These are phyloP conservation scores for Phytoseiulus persimilis DNA, from an alignment of 2,888 invertebrate genomes.

Conservation along the genomic window DNA sequence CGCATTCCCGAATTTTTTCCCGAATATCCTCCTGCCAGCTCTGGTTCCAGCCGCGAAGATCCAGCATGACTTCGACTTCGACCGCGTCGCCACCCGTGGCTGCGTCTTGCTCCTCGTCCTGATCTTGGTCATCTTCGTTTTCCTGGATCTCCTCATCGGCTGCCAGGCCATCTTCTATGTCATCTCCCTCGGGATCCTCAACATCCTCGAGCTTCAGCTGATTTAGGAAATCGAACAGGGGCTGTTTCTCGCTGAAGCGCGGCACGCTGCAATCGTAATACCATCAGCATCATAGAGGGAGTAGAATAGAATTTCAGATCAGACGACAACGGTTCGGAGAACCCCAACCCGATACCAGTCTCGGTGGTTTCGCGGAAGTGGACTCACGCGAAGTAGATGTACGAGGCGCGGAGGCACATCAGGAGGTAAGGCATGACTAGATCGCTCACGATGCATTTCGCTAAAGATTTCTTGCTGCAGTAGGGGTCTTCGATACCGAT, in stretches of 20 bases:
- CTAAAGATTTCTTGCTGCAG: conserved; percentile 16
- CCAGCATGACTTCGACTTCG: not conserved
- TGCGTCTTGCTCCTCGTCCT: not conserved
- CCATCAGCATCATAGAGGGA: not conserved
- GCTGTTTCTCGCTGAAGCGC: not conserved
- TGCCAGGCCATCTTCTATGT: conserved; percentile 21
- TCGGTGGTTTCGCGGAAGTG: not conserved
- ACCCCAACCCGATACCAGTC: too few relatives aligned
- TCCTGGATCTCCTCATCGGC: conserved; percentile 24
- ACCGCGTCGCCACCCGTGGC: not conserved
- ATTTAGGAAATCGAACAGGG: not conserved
- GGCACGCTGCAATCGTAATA: conserved; percentile 11
- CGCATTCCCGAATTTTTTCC: not conserved
- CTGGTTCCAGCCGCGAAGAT: conserved; percentile 19
- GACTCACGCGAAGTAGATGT: conserved; percentile 14
- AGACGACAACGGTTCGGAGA: not conserved
- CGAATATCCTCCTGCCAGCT: not conserved
- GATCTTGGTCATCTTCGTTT: conserved; percentile 7
- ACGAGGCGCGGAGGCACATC: conserved; percentile 25
- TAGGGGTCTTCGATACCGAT: conserved; percentile 30
- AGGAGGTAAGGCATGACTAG: conserved; percentile 23
- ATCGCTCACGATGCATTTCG: conserved; percentile 12
- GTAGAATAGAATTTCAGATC: too few relatives aligned
- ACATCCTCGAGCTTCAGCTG: not conserved
- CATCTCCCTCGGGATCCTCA: conserved; percentile 26